These are phyloP conservation scores for Catharus fuscescens DNA, from an alignment of 2,113 vertebrate species.

Conservation along the genomic window DNA sequence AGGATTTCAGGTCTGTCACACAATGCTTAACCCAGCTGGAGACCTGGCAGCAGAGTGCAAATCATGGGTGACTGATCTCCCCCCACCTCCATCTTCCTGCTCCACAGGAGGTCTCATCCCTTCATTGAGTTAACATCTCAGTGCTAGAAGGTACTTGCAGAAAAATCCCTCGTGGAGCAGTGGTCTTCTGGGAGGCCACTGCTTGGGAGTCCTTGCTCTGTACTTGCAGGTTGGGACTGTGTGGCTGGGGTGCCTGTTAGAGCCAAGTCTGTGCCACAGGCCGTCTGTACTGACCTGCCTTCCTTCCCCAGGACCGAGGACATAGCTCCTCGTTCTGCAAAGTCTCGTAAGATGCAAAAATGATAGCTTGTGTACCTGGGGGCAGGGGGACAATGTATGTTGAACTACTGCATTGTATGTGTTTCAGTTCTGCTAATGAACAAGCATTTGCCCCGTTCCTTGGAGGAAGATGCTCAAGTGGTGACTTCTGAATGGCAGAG, in stretches of 20 bases:
- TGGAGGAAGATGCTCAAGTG: neutral
- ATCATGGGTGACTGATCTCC: neutral
- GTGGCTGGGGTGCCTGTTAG: neutral
- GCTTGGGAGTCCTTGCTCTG: neutral
- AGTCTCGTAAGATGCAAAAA: neutral
- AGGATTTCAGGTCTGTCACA: constrained; percentile 16
- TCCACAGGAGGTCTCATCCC: neutral
- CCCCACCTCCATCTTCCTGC: neutral
- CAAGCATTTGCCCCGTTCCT: fast-evolving
- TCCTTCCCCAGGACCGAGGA: neutral
- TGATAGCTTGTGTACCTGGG: neutral
- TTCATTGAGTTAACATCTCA: neutral
- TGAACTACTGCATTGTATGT: fast-evolving
- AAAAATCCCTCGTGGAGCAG: neutral
- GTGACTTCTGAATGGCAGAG: neutral
- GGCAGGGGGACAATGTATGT: fast-evolving
- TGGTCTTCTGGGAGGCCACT: neutral
- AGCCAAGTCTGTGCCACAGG: neutral
- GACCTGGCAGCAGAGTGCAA: neutral
- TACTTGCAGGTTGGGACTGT: neutral
- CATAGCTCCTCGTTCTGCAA: neutral
- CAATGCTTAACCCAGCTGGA: constrained; percentile 41
- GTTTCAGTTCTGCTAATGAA: neutral
- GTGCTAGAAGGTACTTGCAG: neutral
- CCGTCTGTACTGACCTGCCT: neutral